Conservation (phyloP, 2,888 invertebrate species). For the Tinea pellionella region DNA sequence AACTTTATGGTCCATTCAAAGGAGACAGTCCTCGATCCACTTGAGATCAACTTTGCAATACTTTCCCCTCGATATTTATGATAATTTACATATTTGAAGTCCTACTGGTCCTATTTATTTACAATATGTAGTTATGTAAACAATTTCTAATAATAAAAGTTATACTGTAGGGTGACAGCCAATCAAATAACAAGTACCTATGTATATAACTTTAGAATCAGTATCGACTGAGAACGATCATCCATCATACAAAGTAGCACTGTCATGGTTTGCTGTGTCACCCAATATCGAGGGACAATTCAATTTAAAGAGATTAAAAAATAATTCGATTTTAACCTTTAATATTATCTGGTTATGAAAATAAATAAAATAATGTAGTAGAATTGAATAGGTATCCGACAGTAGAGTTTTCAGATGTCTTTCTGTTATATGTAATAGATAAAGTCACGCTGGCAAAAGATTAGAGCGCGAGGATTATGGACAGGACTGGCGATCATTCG, state of each 20-base stretch:
- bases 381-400: too few relatives aligned
- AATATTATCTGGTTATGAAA: too few relatives aligned
- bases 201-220: neutral
- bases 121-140: too few relatives aligned
- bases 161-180: neutral
- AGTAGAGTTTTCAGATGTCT: too few relatives aligned
- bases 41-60: neutral
- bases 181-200: neutral
- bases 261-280: constrained; percentile 5
- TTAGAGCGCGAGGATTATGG: too few relatives aligned
- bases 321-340: neutral
- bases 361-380: too few relatives aligned
- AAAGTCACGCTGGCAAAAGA: too few relatives aligned
- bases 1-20: constrained; percentile 4
- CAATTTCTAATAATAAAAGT: neutral
- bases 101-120: too few relatives aligned
- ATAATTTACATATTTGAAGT: too few relatives aligned
- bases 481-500: too few relatives aligned
- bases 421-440: too few relatives aligned
- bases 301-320: neutral
- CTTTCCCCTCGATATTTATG: neutral
- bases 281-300: neutral
- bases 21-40: neutral
- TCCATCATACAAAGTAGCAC: neutral
- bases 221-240: neutral